Evolutionary conservation across 23 tunicate species (phyloP).

Genomic region (Halocynthia roretzi): DNA sequence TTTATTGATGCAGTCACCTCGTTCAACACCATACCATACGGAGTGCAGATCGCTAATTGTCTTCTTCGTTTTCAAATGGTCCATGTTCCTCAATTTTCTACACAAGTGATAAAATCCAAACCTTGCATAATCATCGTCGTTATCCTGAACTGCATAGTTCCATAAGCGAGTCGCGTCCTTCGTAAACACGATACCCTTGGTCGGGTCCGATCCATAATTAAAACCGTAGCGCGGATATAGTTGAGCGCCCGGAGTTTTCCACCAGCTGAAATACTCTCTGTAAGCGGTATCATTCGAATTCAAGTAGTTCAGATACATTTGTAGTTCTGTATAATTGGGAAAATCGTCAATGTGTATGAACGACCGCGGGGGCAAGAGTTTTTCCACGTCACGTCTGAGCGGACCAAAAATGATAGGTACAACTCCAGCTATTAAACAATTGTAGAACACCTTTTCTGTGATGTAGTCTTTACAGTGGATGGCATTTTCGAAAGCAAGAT

Average conservation of each 20-base stretch:
- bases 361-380: constrained; percentile 4
- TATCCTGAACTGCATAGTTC: constrained; percentile 5
- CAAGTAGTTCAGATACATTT: constrained; percentile 4
- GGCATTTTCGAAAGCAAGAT: constrained; percentile 32
- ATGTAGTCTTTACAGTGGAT: constrained; percentile 22
- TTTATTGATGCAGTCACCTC: constrained; percentile 10
- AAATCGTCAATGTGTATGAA: constrained; percentile 14
- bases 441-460: constrained; percentile 6
- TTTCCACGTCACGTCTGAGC: background rate
- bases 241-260: constrained; percentile 14
- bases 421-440: constrained; percentile 2
- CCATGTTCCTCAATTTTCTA: constrained; percentile 12
- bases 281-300: constrained; percentile 5
- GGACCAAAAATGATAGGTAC: constrained; percentile 27
- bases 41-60: constrained; percentile 18
- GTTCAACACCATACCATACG: constrained; percentile 28
- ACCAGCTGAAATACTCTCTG: constrained; percentile 16
- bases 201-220: constrained; percentile 18
- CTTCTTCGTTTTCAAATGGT: background rate
- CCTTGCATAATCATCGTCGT: constrained; percentile 25
- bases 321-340: background rate
- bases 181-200: no score
- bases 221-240: constrained; percentile 9
- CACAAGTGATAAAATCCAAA: constrained; percentile 45
- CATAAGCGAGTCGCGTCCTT: no score